These are phyloP conservation scores for Diorhabda sublineata DNA, from an alignment of 1,140 invertebrate species.

Conservation along the genomic window DNA sequence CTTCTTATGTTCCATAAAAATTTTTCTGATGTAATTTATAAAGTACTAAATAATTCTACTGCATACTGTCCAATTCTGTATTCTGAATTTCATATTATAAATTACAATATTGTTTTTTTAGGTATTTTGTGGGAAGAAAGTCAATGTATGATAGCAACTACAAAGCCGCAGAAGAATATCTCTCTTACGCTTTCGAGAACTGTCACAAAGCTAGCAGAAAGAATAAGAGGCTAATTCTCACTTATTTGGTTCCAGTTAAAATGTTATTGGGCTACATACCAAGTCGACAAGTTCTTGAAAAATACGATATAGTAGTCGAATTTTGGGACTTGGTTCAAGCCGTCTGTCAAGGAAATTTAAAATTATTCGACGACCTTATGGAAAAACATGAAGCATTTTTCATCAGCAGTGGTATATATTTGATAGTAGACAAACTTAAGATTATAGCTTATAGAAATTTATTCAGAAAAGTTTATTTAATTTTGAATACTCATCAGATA, in stretches of 20 bases:
- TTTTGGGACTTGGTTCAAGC: constrained; percentile 85
- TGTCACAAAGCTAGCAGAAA: constrained; percentile 77
- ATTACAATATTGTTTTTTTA: not conserved
- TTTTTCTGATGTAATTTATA: too few species aligned
- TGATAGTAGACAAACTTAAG: constrained; percentile 95
- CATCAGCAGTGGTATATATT: constrained; percentile 91
- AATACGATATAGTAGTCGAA: constrained; percentile 80
- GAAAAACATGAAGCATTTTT: constrained; percentile 86
- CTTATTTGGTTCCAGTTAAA: constrained; percentile 95
- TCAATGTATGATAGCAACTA: constrained; percentile 98
- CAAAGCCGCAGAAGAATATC: constrained; percentile 82
- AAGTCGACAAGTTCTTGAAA: constrained; percentile 69
- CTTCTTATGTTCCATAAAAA: too few species aligned
- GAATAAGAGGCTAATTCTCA: constrained; percentile 92
- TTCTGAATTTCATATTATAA: too few species aligned
- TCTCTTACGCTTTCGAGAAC: constrained; percentile 89
- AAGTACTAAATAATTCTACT: too few species aligned
- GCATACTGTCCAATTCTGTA: too few species aligned
- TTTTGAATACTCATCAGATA: constrained; percentile 86
- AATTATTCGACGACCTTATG: constrained; percentile 80
- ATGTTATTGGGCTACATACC: constrained; percentile 95
- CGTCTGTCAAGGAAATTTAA: constrained; percentile 85
- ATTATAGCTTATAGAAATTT: constrained; percentile 93
- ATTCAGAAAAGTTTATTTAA: constrained; percentile 90
- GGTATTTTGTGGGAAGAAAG: constrained; percentile 93